Evolutionary conservation across 2,113 vertebrate genomes (phyloP).

Genomic region (Pithys albifrons): DNA sequence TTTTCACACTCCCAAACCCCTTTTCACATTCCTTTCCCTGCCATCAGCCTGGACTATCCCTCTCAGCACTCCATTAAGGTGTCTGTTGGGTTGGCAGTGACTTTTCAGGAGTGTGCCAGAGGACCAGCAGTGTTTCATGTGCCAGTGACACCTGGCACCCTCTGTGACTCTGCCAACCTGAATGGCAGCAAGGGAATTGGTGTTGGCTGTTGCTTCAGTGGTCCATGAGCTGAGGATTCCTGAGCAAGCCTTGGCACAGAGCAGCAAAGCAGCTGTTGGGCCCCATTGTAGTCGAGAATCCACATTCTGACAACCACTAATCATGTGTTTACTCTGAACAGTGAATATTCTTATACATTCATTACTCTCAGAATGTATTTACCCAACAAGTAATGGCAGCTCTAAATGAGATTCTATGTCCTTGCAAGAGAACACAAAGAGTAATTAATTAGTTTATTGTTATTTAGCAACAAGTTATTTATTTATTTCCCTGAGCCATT

Average conservation of each 20-base stretch:
- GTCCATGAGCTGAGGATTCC: conserved; percentile 27
- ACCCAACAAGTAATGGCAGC: conserved; percentile 30
- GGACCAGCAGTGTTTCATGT: background rate
- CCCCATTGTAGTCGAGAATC: conserved; percentile 31
- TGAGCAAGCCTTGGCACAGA: conserved; percentile 34
- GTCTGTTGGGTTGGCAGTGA: background rate
- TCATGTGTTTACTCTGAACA: conserved; percentile 55
- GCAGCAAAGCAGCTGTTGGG: conserved; percentile 49
- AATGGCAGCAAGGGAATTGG: background rate
- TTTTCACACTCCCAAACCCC: background rate
- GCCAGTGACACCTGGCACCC: background rate
- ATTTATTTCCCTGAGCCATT: background rate
- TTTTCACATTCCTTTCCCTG: background rate
- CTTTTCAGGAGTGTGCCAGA: background rate
- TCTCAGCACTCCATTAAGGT: background rate
- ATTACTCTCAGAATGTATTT: conserved; percentile 42
- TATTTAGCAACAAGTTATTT: background rate
- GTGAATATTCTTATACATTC: conserved; percentile 34
- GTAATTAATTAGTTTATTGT: conserved; percentile 36
- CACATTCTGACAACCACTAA: conserved; percentile 48
- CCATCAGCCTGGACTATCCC: background rate
- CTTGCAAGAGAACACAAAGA: conserved; percentile 1
- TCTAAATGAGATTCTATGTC: conserved; percentile 22
- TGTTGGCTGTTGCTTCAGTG: conserved; percentile 36
- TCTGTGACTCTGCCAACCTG: background rate